phyloP scores from a whole-genome alignment of 2,113 vertebrate genomes.

The Nothocercus julius region DNA sequence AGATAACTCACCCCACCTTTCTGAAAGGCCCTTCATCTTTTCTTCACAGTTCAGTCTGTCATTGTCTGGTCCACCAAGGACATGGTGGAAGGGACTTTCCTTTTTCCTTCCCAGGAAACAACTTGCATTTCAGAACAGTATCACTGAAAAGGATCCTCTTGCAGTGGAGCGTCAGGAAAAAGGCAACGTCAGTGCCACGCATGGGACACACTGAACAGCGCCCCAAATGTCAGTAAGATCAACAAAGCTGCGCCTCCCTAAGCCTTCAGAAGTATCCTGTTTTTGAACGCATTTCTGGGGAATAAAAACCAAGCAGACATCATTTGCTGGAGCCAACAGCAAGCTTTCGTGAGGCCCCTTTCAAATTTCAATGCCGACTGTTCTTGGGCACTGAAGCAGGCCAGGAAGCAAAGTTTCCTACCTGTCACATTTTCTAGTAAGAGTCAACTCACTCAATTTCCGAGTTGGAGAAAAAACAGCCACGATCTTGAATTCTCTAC shows the following conservation, averaged over 20 bases:
- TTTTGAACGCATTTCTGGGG: neutral
- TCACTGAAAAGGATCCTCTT: neutral
- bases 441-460: neutral
- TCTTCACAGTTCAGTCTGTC: neutral
- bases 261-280: neutral
- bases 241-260: neutral
- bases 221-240: neutral
- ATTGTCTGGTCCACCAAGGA: neutral
- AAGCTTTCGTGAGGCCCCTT: neutral
- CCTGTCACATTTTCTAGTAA: neutral
- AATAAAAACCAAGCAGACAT: neutral
- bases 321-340: neutral
- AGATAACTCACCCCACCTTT: neutral
- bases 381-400: neutral
- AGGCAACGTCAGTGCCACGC: neutral
- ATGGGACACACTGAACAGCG: neutral
- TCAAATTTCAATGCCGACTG: neutral
- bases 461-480: neutral
- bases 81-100: neutral
- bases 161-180: neutral
- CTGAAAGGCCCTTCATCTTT: neutral
- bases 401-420: neutral
- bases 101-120: neutral
- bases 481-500: neutral
- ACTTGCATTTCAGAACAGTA: neutral